A percentile compares a stretch with the other conserved stretches of the same genome.
Evolutionary conservation across 2,113 vertebrate genomes (phyloP).

Genomic region (Leptocoma aspasia): DNA sequence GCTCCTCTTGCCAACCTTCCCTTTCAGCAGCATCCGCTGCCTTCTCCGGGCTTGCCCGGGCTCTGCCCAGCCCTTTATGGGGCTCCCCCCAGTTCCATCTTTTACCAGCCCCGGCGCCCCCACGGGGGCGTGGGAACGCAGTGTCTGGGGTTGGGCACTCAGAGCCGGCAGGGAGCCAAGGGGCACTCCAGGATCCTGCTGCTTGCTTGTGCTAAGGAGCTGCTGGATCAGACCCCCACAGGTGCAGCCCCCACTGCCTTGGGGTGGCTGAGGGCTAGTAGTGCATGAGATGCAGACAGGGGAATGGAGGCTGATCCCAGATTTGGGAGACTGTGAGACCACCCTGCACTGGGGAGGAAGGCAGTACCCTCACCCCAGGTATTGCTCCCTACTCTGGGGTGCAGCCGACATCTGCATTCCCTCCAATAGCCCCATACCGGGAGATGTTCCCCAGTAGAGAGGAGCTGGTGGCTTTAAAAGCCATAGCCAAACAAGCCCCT

Average conservation of each 20-base stretch:
- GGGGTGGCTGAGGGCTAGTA: background rate
- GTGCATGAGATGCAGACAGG: rapidly evolving
- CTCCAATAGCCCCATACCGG: background rate
- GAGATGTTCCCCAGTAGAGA: rapidly evolving
- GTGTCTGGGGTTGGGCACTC: background rate
- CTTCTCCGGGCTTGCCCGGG: background rate
- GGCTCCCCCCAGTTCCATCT: background rate
- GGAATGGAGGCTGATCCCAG: background rate
- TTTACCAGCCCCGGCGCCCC: background rate
- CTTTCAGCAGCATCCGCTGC: background rate
- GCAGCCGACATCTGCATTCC: background rate
- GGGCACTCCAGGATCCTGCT: background rate
- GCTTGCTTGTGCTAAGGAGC: background rate
- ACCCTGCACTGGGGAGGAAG: background rate
- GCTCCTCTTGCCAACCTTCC: background rate
- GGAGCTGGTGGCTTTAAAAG: background rate
- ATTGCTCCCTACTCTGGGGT: rapidly evolving
- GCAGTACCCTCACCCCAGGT: background rate
- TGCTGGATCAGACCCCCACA: background rate
- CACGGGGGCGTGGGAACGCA: background rate
- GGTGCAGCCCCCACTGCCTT: background rate
- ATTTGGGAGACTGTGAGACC: background rate
- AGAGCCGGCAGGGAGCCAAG: rapidly evolving
- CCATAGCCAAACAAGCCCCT: background rate
- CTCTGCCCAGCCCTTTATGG: background rate